Evolutionary conservation across 2,113 vertebrate genomes (phyloP), one percentile per base, ranked within the genome.

Genomic region (Varanus salvator): DNA sequence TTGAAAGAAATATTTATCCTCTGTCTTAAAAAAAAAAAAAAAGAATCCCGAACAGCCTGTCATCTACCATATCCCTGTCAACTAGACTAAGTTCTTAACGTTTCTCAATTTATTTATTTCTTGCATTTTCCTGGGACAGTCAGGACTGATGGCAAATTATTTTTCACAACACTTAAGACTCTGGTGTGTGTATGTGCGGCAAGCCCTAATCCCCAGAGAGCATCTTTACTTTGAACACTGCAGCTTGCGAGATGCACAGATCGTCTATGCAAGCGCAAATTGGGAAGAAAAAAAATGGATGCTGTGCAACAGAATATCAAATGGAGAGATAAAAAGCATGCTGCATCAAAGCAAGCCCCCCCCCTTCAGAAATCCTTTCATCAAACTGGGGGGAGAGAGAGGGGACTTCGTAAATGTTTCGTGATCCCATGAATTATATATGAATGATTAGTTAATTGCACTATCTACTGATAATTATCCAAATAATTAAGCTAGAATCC

Each of bases 381-480:
- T 92, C 93, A 92, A 74, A 84, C 89, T 92, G 81, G 93, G 17
- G 3, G 17, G 6, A 23, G 48, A 89, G 93, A 93, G 93, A 92
- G 92, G 84, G 86, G 94, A 94, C 90, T 95, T 94, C 96, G 92
- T 88, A 95, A 95, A 95, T 94, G 93, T 92, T 95, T 90, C 83
- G 9, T 90, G 92, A 94, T 94, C 94, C 91, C 38, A 86, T 89
- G 94, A 92, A 95, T 95, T 93, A 95, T 88, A 90, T 92, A 95
- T 93, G 94, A 86, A 90, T 91, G 91, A 91, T 93, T 91, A 90
- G 93, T 94, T 93, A 83, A 92, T 93, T 92, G 93, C 71, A 92
- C 93, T 94, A 90, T 91, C 83, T 38, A 74, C 66, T 91, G 89
- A 91, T 95, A 93, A 12, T 85, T 93, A 92, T 74, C 86, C 82